Evolutionary conservation across 2,888 invertebrate genomes (phyloP).

Genomic region (Craniophora ligustri): DNA sequence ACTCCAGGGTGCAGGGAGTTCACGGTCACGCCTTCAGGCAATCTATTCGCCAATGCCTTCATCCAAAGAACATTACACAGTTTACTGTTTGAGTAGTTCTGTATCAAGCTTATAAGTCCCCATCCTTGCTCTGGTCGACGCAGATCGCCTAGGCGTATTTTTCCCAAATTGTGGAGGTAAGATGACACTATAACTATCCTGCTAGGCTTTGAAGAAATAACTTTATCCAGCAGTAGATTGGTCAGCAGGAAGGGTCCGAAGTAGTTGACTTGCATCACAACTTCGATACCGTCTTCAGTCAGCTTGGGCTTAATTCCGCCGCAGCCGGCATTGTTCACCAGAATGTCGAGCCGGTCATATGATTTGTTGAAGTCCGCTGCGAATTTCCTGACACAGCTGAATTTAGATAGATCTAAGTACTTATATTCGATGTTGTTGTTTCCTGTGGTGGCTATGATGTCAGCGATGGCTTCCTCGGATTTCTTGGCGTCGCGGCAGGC

Average conservation of each 20-base stretch:
- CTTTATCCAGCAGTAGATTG: conserved; percentile 87
- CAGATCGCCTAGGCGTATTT: conserved; percentile 79
- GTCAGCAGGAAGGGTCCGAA: conserved; percentile 93
- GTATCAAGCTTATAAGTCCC: conserved; percentile 61
- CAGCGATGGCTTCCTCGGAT: conserved; percentile 91
- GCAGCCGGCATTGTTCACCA: conserved; percentile 90
- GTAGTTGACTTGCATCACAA: conserved; percentile 91
- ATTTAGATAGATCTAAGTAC: conserved; percentile 83
- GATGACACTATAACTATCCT: conserved; percentile 84
- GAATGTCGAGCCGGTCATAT: conserved; percentile 87
- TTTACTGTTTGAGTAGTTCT: conserved; percentile 83
- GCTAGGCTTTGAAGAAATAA: conserved; percentile 75
- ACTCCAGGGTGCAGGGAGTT: conserved; percentile 95
- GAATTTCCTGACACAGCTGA: conserved; percentile 88
- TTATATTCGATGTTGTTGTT: conserved; percentile 91
- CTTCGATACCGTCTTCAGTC: conserved; percentile 90
- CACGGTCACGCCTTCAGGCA: conserved; percentile 90
- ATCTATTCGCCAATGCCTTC: conserved; percentile 75
- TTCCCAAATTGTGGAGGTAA: conserved; percentile 70
- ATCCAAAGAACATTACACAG: conserved; percentile 78
- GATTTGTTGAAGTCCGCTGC: conserved; percentile 87
- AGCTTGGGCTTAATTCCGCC: conserved; percentile 67
- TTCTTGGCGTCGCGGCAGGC: conserved; percentile 92
- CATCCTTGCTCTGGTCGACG: conserved; percentile 50
- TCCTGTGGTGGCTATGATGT: conserved; percentile 91